These are phyloP conservation scores for Gerris buenoi DNA, from an alignment of 1,140 invertebrate species.

Conservation along the genomic window DNA sequence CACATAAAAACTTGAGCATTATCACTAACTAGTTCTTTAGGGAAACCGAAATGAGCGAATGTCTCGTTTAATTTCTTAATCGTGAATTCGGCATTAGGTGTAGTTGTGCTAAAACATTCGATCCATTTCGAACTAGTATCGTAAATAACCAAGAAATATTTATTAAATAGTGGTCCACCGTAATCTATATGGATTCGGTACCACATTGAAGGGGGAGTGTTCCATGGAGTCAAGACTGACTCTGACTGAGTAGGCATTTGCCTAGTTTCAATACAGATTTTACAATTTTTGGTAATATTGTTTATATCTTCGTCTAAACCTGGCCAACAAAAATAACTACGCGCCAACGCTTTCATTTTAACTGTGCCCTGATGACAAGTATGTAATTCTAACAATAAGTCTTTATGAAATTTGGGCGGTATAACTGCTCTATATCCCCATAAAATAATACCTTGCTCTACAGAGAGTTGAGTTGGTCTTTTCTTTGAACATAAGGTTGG, in stretches of 20 bases:
- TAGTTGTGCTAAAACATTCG: neutral
- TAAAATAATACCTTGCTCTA: neutral
- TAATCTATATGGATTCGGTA: neutral
- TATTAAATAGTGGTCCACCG: neutral
- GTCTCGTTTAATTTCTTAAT: neutral
- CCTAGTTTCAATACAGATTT: neutral
- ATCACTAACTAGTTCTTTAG: no score
- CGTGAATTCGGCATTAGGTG: neutral
- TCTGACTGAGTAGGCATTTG: neutral
- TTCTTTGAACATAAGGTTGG: neutral
- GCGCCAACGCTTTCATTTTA: neutral
- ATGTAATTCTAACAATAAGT: neutral
- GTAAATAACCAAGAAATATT: neutral
- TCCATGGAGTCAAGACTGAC: neutral
- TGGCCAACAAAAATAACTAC: neutral
- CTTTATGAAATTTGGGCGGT: neutral
- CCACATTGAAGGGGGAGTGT: neutral
- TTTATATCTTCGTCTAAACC: neutral
- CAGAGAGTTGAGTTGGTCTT: neutral
- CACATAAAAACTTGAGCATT: no score
- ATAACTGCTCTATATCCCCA: neutral
- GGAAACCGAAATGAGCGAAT: neutral
- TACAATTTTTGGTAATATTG: neutral
- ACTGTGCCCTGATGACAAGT: neutral
- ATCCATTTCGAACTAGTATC: neutral